These are phyloP conservation scores for Hemithea aestivaria DNA, from an alignment of 2,888 invertebrate species.

Conservation along the genomic window DNA sequence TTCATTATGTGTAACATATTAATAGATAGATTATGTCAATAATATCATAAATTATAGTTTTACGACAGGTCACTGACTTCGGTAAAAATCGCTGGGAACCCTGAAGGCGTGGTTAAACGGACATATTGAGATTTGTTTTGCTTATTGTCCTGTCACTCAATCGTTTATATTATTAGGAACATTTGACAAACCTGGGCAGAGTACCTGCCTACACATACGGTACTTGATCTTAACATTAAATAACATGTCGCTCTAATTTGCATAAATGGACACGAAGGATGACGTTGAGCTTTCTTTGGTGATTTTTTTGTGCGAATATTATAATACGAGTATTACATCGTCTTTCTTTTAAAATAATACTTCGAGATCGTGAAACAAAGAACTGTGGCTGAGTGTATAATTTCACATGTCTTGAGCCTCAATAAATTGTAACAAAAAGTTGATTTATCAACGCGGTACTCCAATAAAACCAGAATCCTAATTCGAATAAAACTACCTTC, in stretches of 20 bases:
- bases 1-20: no score
- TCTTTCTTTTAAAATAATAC: no score
- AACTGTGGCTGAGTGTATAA: no score
- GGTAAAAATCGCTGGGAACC: constrained; percentile 23
- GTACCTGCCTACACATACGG: background rate
- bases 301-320: no score
- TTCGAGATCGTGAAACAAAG: no score
- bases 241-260: constrained; percentile 3
- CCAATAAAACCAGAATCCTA: constrained; percentile 31
- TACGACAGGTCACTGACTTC: constrained; percentile 21
- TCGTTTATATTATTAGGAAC: constrained; percentile 25
- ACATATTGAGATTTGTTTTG: constrained; percentile 33
- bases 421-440: constrained; percentile 9
- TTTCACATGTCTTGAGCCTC: constrained; percentile 10
- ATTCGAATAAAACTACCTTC: constrained; percentile 29
- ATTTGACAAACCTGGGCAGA: constrained; percentile 17
- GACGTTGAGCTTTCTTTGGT: no score
- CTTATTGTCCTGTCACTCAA: constrained; percentile 58
- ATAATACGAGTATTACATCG: no score
- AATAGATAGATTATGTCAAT: no score
- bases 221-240: constrained; percentile 9
- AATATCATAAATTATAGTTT: constrained; percentile 6
- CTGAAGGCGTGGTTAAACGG: constrained; percentile 36
- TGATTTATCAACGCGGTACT: constrained; percentile 19
- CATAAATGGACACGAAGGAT: no score